Conservation (phyloP, 2,113 vertebrate species). For the Psettodes erumei region DNA sequence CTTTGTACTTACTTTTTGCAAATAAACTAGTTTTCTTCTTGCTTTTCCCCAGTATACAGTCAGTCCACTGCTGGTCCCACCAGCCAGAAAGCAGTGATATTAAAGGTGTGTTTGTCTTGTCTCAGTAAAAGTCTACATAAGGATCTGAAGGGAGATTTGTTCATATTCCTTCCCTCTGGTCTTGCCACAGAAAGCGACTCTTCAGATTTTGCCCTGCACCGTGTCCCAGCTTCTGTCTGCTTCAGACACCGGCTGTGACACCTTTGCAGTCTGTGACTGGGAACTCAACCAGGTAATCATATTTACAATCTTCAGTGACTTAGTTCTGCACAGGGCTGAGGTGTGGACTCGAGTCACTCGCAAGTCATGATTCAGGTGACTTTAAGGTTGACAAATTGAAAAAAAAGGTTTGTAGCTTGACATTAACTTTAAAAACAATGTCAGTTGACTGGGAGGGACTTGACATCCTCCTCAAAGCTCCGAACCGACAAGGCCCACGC, state of each 20-base stretch:
- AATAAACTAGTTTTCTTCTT: neutral
- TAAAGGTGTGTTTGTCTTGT: conserved; percentile 31
- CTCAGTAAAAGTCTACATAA: neutral
- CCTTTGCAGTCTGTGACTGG: conserved; percentile 80
- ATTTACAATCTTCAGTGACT: neutral
- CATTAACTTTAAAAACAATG: no score
- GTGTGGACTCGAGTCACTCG: neutral
- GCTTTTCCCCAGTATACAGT: neutral
- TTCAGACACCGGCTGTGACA: conserved; percentile 67
- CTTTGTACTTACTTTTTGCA: neutral
- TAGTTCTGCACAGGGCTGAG: neutral
- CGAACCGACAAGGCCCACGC: no score
- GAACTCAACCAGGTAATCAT: conserved; percentile 88
- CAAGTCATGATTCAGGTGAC: no score
- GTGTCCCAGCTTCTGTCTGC: conserved; percentile 90
- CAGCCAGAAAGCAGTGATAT: neutral
- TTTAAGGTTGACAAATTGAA: no score
- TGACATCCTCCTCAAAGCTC: no score
- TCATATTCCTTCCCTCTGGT: neutral
- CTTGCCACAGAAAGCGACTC: conserved; percentile 30
- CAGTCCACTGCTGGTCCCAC: neutral
- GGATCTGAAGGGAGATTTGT: neutral
- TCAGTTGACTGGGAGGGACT: no score
- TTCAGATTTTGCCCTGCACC: conserved; percentile 87
- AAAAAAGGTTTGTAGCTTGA: no score